phyloP scores from a whole-genome alignment of 2,888 invertebrate species.

The Tricholauxania praeusta region DNA sequence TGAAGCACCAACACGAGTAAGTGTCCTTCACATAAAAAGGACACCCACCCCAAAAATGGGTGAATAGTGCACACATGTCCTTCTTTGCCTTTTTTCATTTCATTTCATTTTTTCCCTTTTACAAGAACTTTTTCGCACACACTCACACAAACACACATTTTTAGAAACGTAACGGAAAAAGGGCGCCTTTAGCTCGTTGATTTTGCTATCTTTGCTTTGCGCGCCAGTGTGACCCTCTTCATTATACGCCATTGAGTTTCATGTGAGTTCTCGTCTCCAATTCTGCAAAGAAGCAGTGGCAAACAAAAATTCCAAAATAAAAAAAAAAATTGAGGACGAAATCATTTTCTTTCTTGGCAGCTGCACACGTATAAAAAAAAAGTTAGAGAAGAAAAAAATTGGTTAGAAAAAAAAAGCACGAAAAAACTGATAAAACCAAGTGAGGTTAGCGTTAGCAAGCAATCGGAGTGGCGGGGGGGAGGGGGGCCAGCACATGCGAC shows the following conservation, averaged over 20 bases:
- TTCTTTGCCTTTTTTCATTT: background rate
- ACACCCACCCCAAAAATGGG: too few relatives aligned
- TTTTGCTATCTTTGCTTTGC: background rate
- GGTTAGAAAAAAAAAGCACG: background rate
- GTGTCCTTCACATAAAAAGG: background rate
- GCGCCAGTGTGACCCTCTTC: conserved; percentile 34
- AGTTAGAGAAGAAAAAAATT: background rate
- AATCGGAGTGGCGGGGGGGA: background rate
- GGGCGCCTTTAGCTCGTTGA: conserved; percentile 29
- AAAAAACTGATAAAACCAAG: background rate
- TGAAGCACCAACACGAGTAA: background rate
- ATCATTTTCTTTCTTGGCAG: conserved; percentile 30
- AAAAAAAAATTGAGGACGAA: conserved; percentile 4
- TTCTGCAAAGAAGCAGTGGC: conserved; percentile 17
- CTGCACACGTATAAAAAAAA: conserved; percentile 4
- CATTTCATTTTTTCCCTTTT: background rate
- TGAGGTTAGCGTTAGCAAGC: background rate
- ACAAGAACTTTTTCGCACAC: too few relatives aligned
- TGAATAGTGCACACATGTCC: conserved; percentile 6
- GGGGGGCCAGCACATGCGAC: background rate
- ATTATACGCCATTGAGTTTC: conserved; percentile 34
- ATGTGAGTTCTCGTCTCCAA: conserved; percentile 31
- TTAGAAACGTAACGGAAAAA: background rate
- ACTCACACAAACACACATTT: too few relatives aligned
- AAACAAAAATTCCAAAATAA: background rate